Percentiles rank a stretch among this genome's conserved stretches.
phyloP scores from a whole-genome alignment of 2,113 vertebrate genomes.

The Herpetotheres cachinnans region DNA sequence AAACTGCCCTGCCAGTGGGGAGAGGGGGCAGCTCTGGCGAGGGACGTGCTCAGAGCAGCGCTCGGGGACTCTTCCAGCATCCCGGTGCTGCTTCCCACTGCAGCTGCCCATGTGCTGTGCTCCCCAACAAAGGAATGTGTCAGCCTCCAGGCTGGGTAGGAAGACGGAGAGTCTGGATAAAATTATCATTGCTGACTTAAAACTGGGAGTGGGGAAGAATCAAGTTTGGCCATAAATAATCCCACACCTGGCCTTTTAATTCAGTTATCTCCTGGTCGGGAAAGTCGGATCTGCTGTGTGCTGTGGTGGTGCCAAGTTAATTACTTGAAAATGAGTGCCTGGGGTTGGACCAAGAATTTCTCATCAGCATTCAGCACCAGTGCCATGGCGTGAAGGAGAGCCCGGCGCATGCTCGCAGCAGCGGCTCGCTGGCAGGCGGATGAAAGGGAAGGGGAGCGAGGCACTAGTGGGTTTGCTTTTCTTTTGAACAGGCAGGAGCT shows the following conservation, averaged over 20 bases:
- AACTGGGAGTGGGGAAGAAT: background rate
- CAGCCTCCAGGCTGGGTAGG: background rate
- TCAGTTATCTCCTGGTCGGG: slow-evolving; percentile 52
- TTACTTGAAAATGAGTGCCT: slow-evolving; percentile 68
- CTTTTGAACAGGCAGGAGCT: background rate
- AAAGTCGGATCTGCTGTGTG: slow-evolving; percentile 36
- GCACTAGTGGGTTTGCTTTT: background rate
- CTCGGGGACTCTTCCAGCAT: background rate
- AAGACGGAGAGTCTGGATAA: background rate
- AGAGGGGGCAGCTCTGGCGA: rapidly evolving
- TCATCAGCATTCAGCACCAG: slow-evolving; percentile 65
- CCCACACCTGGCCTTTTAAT: slow-evolving; percentile 65
- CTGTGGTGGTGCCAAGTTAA: slow-evolving; percentile 64
- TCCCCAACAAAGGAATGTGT: background rate
- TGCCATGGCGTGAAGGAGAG: background rate
- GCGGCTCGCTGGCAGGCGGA: background rate
- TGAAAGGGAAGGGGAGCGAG: background rate
- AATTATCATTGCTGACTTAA: background rate
- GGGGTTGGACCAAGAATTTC: slow-evolving; percentile 63
- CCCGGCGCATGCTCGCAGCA: background rate
- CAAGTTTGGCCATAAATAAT: slow-evolving; percentile 54
- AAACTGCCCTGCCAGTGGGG: background rate
- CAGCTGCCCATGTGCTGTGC: background rate
- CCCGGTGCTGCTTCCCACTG: background rate
- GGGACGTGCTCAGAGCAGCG: background rate